phyloP scores from a whole-genome alignment of 2,113 vertebrate species.

The Xenus cinereus region DNA sequence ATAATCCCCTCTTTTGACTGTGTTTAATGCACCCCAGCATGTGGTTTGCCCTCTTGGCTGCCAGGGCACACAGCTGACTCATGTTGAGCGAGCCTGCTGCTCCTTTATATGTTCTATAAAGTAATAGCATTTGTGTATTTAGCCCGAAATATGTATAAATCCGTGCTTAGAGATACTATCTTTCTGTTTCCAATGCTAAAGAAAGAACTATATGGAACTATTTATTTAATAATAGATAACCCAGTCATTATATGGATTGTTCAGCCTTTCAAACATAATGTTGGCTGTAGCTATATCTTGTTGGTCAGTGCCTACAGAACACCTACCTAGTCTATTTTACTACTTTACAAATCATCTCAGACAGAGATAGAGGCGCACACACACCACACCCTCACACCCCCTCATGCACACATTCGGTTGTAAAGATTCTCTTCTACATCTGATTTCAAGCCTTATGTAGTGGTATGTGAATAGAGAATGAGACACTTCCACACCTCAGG shows the following conservation, averaged over 20 bases:
- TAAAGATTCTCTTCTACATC: background rate
- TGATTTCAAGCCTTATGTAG: background rate
- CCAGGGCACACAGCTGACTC: background rate
- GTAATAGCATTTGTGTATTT: background rate
- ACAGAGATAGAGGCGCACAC: accelerated
- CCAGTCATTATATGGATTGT: background rate
- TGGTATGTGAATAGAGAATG: background rate
- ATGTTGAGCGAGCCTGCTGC: background rate
- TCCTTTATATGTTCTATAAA: background rate
- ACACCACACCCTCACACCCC: background rate
- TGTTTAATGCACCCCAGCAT: background rate
- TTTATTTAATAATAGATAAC: background rate
- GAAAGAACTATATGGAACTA: background rate
- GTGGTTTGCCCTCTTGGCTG: background rate
- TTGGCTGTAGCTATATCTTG: background rate
- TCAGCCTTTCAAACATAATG: background rate
- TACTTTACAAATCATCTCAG: background rate
- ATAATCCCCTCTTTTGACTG: background rate
- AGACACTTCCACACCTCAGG: background rate
- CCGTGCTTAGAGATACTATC: background rate
- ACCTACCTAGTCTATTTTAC: background rate
- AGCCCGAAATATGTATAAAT: background rate
- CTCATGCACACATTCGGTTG: background rate
- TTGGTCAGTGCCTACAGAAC: background rate
- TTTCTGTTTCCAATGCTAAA: background rate